Percentiles rank a stretch among this genome's conserved stretches.
Conservation (phyloP, 2,797 vertebrate species). For the Rhinella marina region DNA sequence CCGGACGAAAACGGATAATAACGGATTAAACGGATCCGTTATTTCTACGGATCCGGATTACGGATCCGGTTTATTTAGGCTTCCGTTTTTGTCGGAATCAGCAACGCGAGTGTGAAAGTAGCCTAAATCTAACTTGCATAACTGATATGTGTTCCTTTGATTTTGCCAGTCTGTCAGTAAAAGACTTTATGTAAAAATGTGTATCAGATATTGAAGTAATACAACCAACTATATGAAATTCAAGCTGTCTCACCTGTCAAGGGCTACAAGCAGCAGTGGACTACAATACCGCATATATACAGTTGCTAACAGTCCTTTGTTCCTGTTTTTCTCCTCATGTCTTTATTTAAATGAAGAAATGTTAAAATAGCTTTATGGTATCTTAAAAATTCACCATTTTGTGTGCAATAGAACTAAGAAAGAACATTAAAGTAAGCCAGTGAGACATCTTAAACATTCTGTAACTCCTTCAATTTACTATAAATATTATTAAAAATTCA, state of each 20-base stretch:
- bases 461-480: too few species aligned
- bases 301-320: conserved; percentile 51
- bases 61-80: too few species aligned
- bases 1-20: too few species aligned
- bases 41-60: too few species aligned
- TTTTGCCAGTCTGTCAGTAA: conserved; percentile 41
- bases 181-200: conserved; percentile 54
- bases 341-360: not conserved
- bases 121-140: too few species aligned
- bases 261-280: conserved; percentile 60
- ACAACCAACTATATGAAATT: conserved; percentile 63
- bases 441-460: too few species aligned
- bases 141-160: conserved; percentile 39
- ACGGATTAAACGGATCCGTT: too few species aligned
- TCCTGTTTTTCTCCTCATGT: conserved; percentile 17
- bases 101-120: too few species aligned
- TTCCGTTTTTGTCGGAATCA: too few species aligned
- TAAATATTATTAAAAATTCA: too few species aligned
- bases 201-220: conserved; percentile 59
- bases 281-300: conserved; percentile 64
- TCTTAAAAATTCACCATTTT: too few species aligned
- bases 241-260: conserved; percentile 66
- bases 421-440: not conserved
- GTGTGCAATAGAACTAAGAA: not conserved
- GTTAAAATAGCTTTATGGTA: not conserved